Percentiles rank a stretch among this genome's conserved stretches.
These are phyloP conservation scores for Musca vetustissima DNA, from an alignment of 1,140 invertebrate species.

Conservation along the genomic window DNA sequence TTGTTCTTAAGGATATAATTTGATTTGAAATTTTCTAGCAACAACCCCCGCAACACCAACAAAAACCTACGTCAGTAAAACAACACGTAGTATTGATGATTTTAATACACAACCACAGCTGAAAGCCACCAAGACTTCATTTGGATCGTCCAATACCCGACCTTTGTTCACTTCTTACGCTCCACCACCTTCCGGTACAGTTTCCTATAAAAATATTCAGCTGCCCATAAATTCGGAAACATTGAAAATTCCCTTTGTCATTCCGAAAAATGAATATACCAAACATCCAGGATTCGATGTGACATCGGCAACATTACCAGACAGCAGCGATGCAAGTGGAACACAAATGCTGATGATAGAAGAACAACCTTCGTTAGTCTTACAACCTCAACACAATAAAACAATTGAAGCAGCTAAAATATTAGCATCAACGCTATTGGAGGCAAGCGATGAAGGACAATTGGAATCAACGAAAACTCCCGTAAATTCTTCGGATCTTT, in stretches of 20 bases:
- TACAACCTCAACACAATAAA: slow-evolving; percentile 23
- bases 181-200: slow-evolving; percentile 24
- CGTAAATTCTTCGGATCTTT: slow-evolving; percentile 26
- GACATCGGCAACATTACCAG: neutral
- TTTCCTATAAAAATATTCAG: slow-evolving; percentile 13
- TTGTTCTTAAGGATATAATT: too few relatives aligned
- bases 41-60: neutral
- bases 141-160: too few relatives aligned
- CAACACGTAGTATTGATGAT: neutral
- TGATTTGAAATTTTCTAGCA: neutral
- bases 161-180: slow-evolving; percentile 22
- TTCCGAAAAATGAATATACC: slow-evolving; percentile 10
- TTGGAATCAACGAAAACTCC: neutral
- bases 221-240: neutral
- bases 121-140: neutral
- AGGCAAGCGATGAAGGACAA: slow-evolving; percentile 11
- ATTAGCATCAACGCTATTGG: slow-evolving; percentile 24
- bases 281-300: slow-evolving; percentile 15
- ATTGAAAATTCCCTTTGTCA: slow-evolving; percentile 12
- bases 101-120: neutral
- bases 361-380: slow-evolving; percentile 13
- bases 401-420: slow-evolving; percentile 27
- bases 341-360: slow-evolving; percentile 24
- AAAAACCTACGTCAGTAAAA: neutral
- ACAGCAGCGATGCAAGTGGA: neutral